A percentile compares a stretch with the other conserved stretches of the same genome.
These are phyloP conservation scores for Pteromalus puparum DNA, from an alignment of 1,140 invertebrate genomes.

Conservation along the genomic window DNA sequence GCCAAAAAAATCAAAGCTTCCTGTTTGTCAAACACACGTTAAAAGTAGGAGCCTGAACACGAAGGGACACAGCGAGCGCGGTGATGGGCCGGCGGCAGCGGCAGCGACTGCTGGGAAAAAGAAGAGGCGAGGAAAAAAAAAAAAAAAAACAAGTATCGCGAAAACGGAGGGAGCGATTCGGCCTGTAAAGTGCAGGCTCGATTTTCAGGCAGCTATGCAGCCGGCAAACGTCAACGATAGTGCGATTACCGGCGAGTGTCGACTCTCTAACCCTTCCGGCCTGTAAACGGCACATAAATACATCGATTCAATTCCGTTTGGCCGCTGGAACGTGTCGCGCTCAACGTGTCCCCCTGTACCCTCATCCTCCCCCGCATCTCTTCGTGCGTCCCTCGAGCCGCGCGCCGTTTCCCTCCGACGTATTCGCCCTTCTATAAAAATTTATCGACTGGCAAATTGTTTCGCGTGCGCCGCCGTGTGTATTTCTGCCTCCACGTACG, in stretches of 20 bases:
- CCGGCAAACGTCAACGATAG: conserved; percentile 54
- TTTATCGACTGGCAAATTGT: conserved; percentile 77
- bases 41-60: conserved; percentile 32
- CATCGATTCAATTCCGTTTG: conserved; percentile 76
- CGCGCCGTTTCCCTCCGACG: conserved; percentile 48
- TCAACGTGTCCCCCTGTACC: not conserved
- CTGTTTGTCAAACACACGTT: conserved; percentile 53
- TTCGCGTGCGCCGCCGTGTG: conserved; percentile 64
- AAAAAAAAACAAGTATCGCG: conserved; percentile 18
- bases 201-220: conserved; percentile 60
- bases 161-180: conserved; percentile 46
- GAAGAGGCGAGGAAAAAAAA: conserved; percentile 24
- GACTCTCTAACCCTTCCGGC: conserved; percentile 67
- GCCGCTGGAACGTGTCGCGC: conserved; percentile 40
- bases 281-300: conserved; percentile 75
- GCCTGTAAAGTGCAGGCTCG: conserved; percentile 55
- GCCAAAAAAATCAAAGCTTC: conserved; percentile 49
- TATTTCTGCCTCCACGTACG: conserved; percentile 29
- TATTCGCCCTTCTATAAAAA: conserved; percentile 75
- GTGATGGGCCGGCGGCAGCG: too few species aligned
- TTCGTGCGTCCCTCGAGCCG: conserved; percentile 17
- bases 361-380: conserved; percentile 31
- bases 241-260: conserved; percentile 70
- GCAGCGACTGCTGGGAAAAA: not conserved
- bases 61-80: conserved; percentile 16